Base-by-base conservation (phyloP, 2,113 vertebrate species). In the Sorex araneus region DNA sequence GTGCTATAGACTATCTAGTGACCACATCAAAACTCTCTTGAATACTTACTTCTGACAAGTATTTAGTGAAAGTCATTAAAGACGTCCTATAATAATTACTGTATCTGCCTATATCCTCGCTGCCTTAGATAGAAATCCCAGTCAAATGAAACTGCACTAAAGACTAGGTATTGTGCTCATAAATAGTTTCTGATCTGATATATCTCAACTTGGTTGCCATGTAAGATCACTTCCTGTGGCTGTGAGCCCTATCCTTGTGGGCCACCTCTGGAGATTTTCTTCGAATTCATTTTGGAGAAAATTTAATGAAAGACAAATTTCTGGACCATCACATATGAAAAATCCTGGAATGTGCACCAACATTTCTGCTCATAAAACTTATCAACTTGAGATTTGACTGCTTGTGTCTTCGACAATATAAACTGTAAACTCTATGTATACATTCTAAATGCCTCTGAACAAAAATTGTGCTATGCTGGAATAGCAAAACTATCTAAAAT, bases 11-110 rank as follows among this genome's bases (percentile, higher is more conserved):
- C 43, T 78, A 40, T 57, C 34, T 78, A 63, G 80, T 87, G n/a
- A 60, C 2, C 60, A 93, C 75, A 18, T 94, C n/a, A 83, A 76
- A 79, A 89, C 91, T 74, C 3, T 69, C 73, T 91, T 87, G 36
- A 45, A 66, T 87, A 84, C 86, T 84, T 47, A 93, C 6, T 8
- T 89, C 82, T 85, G 34, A n/a, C 36, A 79, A n/a, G 4, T 64
- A 87, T 81, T 84, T 82, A 93, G 12, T 54, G 43, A 87, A 8
- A 94, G 6, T 27, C 84, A 32, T 43, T 25, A 8, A 47, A 36
- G 18, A 2, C 77, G 3, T 73, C 12, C 19, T 27, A 77, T 88
- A 19, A 60, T 93, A 92, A 78, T 86, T 67, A 79, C 15, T 78
- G 3, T 92, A 21, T 77, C 63, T 81, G 18, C 0, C 81, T 3